Evolutionary conservation across 2,113 vertebrate species (phyloP), one percentile per base, ranked within the genome.

Genomic region (Ceuthmochares aereus): DNA sequence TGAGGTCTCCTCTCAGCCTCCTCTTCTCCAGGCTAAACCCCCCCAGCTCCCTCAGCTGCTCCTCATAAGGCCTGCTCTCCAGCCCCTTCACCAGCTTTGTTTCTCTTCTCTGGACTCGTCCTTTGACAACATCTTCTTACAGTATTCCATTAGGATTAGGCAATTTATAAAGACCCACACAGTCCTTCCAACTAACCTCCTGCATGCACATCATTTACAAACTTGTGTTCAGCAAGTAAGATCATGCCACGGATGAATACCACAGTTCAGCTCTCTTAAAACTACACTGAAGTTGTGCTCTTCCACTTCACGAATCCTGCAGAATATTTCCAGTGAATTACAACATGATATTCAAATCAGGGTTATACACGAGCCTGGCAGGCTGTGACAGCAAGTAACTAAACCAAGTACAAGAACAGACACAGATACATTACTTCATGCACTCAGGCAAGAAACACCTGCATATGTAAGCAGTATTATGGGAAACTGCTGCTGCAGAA

Each of bases 361-460:
- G 36, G 30, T 43, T 37, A 56, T 26, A 32, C 17, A 58, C 51
- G 40, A 81, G 26, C 54, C 88, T 74, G 21, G 64, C 52, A 92
- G 66, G 43, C 55, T 45, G 40, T 77, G 87, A 84, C 23, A 49
- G 43, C 68, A 94, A 85, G 64, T 30, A 90, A 42, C 45, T 81
- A 77, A 86, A 87, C 34, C 42, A 90, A 93, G 74, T 20, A 40
- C 7, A 73, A 43, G 56, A 89, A 85, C 60, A 89, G 76, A 62
- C 64, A 84, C 25, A 79, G 66, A 79, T 12, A 68, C 36, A 82
- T 83, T 54, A 69, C 36, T 85, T 73, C 49, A 76, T 7, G 36
- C 52, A 52, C 32, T 80, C 90, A 64, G 88, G 72, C 63, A 95
- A 88, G 29, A 91, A 84, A 62, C 90, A 92, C 82, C 68, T 89